Percentiles rank a stretch among this genome's conserved stretches.
phyloP scores from a whole-genome alignment of 2,797 vertebrate species.

The Pogonophryne albipinna region DNA sequence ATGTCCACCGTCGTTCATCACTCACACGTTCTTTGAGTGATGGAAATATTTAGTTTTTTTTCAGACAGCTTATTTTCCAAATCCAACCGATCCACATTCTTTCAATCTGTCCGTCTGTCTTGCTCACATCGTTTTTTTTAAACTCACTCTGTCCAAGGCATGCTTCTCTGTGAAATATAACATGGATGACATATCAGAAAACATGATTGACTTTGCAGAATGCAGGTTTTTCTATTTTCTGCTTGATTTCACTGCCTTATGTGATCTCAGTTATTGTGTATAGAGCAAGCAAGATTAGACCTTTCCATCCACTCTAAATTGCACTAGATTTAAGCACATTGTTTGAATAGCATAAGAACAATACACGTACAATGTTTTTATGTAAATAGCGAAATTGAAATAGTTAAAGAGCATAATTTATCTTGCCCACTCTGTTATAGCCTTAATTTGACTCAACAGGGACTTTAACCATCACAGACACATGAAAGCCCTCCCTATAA shows the following conservation, averaged over 20 bases:
- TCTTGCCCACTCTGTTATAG: not conserved
- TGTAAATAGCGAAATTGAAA: not conserved
- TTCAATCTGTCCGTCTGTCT: slow-evolving; percentile 29
- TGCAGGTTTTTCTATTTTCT: slow-evolving; percentile 61
- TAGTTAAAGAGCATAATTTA: slow-evolving; percentile 10
- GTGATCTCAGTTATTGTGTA: slow-evolving; percentile 37
- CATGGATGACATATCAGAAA: slow-evolving; percentile 69
- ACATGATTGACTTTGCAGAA: slow-evolving; percentile 64
- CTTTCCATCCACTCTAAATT: slow-evolving; percentile 29
- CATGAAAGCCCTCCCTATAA: slow-evolving; percentile 10
- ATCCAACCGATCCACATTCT: slow-evolving; percentile 26
- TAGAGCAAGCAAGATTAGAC: slow-evolving; percentile 22
- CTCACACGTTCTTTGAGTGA: not conserved
- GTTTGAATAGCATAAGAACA: slow-evolving; percentile 6
- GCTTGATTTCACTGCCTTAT: slow-evolving; percentile 53
- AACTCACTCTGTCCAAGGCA: slow-evolving; percentile 51
- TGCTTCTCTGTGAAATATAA: slow-evolving; percentile 63
- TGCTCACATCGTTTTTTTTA: slow-evolving; percentile 13
- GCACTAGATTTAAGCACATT: not conserved
- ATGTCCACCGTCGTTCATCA: not conserved
- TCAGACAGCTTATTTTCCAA: slow-evolving; percentile 30
- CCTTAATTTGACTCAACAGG: slow-evolving; percentile 21
- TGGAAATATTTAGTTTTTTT: slow-evolving; percentile 28
- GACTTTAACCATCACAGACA: slow-evolving; percentile 5
- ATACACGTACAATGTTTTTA: not conserved